Percentiles rank a stretch among this genome's conserved stretches.
Conservation (phyloP, 2,113 vertebrate species). For the Thryonomys swinderianus region DNA sequence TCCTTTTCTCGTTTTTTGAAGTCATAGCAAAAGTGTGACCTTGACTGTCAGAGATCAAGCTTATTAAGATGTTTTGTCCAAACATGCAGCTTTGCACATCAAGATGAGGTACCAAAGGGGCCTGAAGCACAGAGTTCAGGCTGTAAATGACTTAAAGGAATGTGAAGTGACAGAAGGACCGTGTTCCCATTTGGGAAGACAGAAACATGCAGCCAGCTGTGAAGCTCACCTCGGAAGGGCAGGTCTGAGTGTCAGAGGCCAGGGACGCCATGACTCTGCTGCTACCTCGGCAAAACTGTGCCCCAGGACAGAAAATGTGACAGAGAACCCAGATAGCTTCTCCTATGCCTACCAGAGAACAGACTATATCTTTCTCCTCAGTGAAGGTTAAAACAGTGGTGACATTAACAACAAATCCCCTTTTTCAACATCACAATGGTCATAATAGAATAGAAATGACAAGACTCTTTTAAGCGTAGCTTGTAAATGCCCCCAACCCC, state of each 20-base stretch:
- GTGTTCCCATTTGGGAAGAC: background rate
- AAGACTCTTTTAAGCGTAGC: background rate
- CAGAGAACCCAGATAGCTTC: background rate
- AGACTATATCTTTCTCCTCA: background rate
- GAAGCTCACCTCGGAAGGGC: background rate
- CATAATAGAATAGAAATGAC: background rate
- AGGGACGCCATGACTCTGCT: background rate
- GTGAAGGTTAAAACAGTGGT: background rate
- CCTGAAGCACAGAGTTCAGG: background rate
- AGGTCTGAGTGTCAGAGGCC: background rate
- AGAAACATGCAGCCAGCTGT: background rate
- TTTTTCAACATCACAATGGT: background rate
- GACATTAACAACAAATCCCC: background rate
- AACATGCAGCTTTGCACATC: background rate
- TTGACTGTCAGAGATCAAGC: background rate
- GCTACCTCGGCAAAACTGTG: background rate
- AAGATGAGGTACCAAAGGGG: background rate
- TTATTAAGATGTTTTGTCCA: background rate
- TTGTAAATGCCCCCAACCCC: background rate
- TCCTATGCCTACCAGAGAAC: background rate
- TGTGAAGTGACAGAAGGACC: background rate
- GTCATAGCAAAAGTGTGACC: background rate
- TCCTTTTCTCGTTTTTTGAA: background rate
- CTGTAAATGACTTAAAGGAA: background rate
- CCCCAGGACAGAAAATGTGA: background rate